Conservation (phyloP, 2,888 invertebrate genomes). For the Plebejus argus region DNA sequence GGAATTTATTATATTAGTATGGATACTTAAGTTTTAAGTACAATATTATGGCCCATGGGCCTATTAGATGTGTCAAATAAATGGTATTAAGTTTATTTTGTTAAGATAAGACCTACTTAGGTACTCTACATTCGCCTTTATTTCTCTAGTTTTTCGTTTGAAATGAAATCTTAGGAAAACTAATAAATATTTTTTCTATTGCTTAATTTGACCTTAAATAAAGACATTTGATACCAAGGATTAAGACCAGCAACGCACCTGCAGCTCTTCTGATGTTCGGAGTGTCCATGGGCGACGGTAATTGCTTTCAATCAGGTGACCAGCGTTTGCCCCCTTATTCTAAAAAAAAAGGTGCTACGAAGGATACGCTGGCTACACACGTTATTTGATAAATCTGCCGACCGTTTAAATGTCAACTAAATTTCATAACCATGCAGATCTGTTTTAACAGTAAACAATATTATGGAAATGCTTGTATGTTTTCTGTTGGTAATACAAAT, state of each 20-base stretch:
- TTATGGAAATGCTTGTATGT: not conserved
- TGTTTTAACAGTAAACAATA: not conserved
- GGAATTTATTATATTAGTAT: too few species aligned
- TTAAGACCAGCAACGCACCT: too few species aligned
- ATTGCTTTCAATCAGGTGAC: too few species aligned
- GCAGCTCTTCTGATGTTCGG: too few species aligned
- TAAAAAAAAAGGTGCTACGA: not conserved
- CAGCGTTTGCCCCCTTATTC: too few species aligned
- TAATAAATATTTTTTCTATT: not conserved
- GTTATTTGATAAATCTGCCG: not conserved
- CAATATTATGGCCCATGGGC: too few species aligned
- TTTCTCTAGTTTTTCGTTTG: not conserved
- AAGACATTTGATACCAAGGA: not conserved
- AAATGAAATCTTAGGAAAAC: not conserved
- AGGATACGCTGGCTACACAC: not conserved
- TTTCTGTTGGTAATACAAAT: not conserved
- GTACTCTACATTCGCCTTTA: too few species aligned
- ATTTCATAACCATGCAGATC: conserved; percentile 32
- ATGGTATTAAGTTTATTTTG: too few species aligned
- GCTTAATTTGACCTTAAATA: not conserved
- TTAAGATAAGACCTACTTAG: too few species aligned
- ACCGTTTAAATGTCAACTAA: conserved; percentile 6
- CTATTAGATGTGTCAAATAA: too few species aligned
- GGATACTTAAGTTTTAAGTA: too few species aligned
- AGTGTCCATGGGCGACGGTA: too few species aligned